phyloP scores from a whole-genome alignment of 2,888 invertebrate genomes.

The Metellina segmentata region DNA sequence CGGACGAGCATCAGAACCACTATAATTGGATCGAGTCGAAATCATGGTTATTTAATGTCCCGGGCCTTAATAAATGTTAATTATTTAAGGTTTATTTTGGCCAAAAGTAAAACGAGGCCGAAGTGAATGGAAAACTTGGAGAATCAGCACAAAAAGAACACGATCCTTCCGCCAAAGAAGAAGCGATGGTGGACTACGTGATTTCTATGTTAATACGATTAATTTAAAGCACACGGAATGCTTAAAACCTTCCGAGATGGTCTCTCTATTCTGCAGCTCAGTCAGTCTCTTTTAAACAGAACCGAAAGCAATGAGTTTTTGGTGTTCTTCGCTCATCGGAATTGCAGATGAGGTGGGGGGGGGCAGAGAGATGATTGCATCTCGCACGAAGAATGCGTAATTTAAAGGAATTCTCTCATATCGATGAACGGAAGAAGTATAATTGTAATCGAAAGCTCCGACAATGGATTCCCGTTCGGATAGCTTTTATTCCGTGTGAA shows the following conservation, averaged over 20 bases:
- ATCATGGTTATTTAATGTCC: neutral
- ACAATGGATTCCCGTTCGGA: neutral
- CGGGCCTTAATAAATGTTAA: neutral
- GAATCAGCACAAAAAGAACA: too few relatives aligned
- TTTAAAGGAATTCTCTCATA: neutral
- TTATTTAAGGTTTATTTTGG: neutral
- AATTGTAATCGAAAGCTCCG: neutral
- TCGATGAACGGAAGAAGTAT: neutral
- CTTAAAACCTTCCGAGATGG: neutral
- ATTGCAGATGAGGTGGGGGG: neutral
- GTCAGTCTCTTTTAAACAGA: too few relatives aligned
- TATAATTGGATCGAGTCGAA: neutral
- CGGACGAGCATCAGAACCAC: neutral
- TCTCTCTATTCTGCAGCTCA: neutral
- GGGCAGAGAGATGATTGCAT: neutral
- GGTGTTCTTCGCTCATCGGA: neutral
- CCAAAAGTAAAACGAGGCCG: neutral
- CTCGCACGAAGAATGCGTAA: neutral
- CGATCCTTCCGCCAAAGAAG: too few relatives aligned
- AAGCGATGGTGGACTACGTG: neutral
- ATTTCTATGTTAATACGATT: neutral
- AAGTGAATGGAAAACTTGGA: neutral
- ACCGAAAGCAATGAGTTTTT: too few relatives aligned
- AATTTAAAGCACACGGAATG: constrained; percentile 1
- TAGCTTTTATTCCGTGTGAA: neutral